These are phyloP conservation scores for Laothoe populi DNA, from an alignment of 2,888 invertebrate species.

Conservation along the genomic window DNA sequence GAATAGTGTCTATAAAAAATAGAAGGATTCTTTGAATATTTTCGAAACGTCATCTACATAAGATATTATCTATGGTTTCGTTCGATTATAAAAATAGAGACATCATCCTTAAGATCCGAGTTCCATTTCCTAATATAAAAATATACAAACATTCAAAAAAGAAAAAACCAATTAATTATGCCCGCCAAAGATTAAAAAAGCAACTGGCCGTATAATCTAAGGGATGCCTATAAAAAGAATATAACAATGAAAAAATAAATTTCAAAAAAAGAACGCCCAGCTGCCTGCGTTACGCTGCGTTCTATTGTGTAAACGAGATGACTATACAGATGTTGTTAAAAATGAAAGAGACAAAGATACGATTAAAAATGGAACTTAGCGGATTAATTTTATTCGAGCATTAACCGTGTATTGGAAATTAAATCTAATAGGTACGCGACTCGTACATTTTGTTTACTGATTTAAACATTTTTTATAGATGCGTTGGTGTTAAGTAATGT, in stretches of 20 bases:
- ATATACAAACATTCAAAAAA: constrained; percentile 36
- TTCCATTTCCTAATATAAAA: constrained; percentile 33
- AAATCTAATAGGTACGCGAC: constrained; percentile 65
- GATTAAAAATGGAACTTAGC: constrained; percentile 68
- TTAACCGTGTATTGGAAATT: constrained; percentile 68
- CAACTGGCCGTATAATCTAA: constrained; percentile 72
- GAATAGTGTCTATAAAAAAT: no score
- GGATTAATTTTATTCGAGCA: constrained; percentile 77
- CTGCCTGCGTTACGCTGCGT: constrained; percentile 75
- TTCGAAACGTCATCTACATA: not conserved
- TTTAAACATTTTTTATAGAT: constrained; percentile 50
- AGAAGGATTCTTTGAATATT: not conserved
- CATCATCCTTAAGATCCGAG: constrained; percentile 31
- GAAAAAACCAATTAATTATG: constrained; percentile 62
- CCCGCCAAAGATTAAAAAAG: constrained; percentile 69
- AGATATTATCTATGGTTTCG: no score
- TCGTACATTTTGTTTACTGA: constrained; percentile 65
- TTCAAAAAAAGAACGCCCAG: constrained; percentile 75
- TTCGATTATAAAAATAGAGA: not conserved
- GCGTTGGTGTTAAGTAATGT: constrained; percentile 30
- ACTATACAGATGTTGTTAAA: constrained; percentile 31
- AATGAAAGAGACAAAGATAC: constrained; percentile 56
- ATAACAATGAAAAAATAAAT: constrained; percentile 63
- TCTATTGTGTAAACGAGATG: constrained; percentile 58
- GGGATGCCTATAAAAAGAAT: constrained; percentile 72